Conservation (phyloP, 2,113 vertebrate species). For the Pleuronectes platessa region DNA sequence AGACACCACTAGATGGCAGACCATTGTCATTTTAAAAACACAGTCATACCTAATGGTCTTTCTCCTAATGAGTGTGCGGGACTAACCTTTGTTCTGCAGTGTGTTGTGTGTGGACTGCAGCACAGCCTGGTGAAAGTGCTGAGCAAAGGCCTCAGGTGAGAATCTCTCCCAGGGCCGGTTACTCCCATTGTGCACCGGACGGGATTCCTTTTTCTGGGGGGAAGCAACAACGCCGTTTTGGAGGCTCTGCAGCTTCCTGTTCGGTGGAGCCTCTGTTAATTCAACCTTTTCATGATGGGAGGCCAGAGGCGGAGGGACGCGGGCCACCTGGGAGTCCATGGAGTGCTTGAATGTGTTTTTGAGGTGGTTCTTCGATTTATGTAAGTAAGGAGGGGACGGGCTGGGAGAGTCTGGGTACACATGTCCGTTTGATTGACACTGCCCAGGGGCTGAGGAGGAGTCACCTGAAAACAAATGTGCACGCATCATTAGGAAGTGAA, state of each 20-base stretch:
- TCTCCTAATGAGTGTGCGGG: background rate
- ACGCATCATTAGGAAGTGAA: background rate
- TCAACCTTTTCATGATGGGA: slow-evolving; percentile 80
- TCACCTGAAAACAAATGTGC: slow-evolving; percentile 52
- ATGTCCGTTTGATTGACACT: slow-evolving; percentile 65
- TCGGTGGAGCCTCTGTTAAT: slow-evolving; percentile 71
- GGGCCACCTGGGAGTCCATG: slow-evolving; percentile 74
- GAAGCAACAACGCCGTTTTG: slow-evolving; percentile 81
- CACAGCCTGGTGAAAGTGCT: slow-evolving; percentile 97
- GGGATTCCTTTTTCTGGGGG: slow-evolving; percentile 83
- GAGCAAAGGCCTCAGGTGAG: slow-evolving; percentile 93
- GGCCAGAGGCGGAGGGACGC: slow-evolving; percentile 60
- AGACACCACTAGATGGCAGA: slow-evolving; percentile 65
- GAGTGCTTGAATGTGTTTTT: slow-evolving; percentile 79
- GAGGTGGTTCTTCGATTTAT: slow-evolving; percentile 74
- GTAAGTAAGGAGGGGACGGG: slow-evolving; percentile 76
- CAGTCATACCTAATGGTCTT: background rate
- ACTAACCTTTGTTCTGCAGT: slow-evolving; percentile 92
- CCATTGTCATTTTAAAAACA: background rate
- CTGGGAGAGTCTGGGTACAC: slow-evolving; percentile 73
- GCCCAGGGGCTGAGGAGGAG: slow-evolving; percentile 44
- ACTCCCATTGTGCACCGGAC: slow-evolving; percentile 86
- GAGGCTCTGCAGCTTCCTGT: slow-evolving; percentile 84
- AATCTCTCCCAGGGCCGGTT: slow-evolving; percentile 92
- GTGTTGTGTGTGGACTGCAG: slow-evolving; percentile 95